Base-by-base conservation (phyloP, 2,113 vertebrate species). In the Equus przewalskii region DNA sequence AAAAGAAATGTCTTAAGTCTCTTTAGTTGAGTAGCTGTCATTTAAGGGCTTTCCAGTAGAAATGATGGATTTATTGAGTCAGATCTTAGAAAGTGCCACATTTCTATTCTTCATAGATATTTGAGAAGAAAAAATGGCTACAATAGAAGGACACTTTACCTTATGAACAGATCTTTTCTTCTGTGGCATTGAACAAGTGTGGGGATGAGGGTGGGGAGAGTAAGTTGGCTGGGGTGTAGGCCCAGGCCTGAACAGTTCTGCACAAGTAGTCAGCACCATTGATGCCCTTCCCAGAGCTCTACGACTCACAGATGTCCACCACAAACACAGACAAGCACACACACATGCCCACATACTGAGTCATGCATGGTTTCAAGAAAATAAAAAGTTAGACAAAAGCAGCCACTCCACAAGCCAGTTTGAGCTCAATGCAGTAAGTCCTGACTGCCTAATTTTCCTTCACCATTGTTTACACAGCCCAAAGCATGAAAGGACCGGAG, bases 291-390 rank as follows among this genome's bases (percentile, higher is more conserved):
- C 15, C 18, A 67, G n/a, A 36, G 56, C 44, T 72, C 46, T 46
- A 49, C 22, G 12, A 11, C 11, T 19, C 60, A 81, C 24, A 7
- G 18, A 28, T 30, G 2, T 14, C 0, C 8, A 90, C 21, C 10
- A 70, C 62, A 51, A 1, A 76, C 4, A 28, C 6, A 72, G 5
- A 62, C 30, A 76, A 0, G 46, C 9, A 15, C 2, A 69, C n/a
- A 67, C 5, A 49, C 2, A 65, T 0, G 6, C 7, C 80, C 13
- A 51, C 28, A 82, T 2, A 49, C 7, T 2, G 22, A 95, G 7
- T 33, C 58, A 85, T 62, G 70, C 26, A 6, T 7, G 30, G 22
- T 36, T 94, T 93, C 21, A 64, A 65, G 30, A 91, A 96, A 91
- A 64, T 46, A n/a, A 65, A 72, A 84, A 54, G 1, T 62, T 54